Evolutionary conservation across 2,113 vertebrate genomes (phyloP), one percentile per base, ranked within the genome.

Genomic region (Scartelaos histophorus): DNA sequence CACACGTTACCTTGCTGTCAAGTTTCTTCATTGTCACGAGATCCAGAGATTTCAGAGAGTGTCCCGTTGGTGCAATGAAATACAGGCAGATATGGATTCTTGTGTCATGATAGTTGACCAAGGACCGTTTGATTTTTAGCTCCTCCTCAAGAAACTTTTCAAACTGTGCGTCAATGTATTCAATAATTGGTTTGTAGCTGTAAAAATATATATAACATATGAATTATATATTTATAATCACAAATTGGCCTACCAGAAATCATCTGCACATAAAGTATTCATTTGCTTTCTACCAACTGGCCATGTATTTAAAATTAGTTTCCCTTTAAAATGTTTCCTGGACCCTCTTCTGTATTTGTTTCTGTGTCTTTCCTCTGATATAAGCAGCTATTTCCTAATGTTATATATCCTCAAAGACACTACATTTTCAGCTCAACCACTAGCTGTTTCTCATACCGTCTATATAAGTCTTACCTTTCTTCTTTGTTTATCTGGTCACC

Each of bases 11-110:
- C 95, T 99, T 99, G 93, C 96, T 97, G 69, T 98, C 97, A 73
- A 99, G 89, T 73, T 97, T 98, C 91, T 99, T 99, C 97, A 99
- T 98, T 0, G 96, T 97, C 73, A 99, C 95, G 73, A 99, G 93
- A 78, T 99, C 97, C 68, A 98, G 87, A 51, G 97, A 97, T 90
- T 97, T 98, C 56, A 99, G 94, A 0, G 97, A 98, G 79, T 98
- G 97, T 0, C 97, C 97, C 0, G 94, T 97, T 16, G 97, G 97
- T 0, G 96, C 95, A 75, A 99, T 98, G 89, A 99, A 98, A 85
- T 98, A 98, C 17, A 99, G 94, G 81, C 98, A 99, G 71, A 95
- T 94, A 0, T 99, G 98, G 73, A 99, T 95, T 87, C 97, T 94
- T 0, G 95, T 95, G 93, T 99, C 98, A 0, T 97, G 95, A 79